These are phyloP conservation scores for Drepana arcuata DNA, from an alignment of 1,140 invertebrate species.

Conservation along the genomic window DNA sequence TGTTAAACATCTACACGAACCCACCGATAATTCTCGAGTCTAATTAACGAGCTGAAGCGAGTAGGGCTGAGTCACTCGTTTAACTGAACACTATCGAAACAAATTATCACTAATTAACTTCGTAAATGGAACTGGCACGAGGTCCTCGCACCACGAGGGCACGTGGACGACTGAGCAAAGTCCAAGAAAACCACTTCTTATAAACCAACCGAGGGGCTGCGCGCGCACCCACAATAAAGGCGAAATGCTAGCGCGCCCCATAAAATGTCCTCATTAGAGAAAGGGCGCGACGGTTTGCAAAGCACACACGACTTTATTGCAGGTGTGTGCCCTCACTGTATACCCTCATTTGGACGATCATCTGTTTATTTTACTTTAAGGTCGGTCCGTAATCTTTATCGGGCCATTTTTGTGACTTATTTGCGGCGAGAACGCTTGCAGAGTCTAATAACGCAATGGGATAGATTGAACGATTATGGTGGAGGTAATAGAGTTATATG, in stretches of 20 bases:
- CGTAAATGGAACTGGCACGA: conserved; percentile 2
- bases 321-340: too few relatives aligned
- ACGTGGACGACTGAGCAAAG: conserved; percentile 43
- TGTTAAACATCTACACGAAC: too few relatives aligned
- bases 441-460: too few relatives aligned
- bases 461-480: conserved; percentile 33
- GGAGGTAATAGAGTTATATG: conserved; percentile 43
- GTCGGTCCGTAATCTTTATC: conserved; percentile 54
- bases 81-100: conserved; percentile 30
- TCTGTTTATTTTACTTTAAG: conserved; percentile 69
- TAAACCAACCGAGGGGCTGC: conserved; percentile 49
- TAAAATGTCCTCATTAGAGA: conserved; percentile 64
- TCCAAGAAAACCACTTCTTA: conserved; percentile 37
- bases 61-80: conserved; percentile 46
- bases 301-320: conserved; percentile 59
- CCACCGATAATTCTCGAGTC: too few relatives aligned
- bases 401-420: too few relatives aligned
- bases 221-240: conserved; percentile 59
- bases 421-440: conserved; percentile 29
- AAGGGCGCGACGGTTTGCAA: conserved; percentile 51
- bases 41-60: conserved; percentile 53
- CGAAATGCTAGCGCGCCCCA: conserved; percentile 59
- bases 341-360: conserved; percentile 53
- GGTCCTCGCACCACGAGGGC: conserved; percentile 17
- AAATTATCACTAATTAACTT: conserved; percentile 31